These are phyloP conservation scores for Euschistus heros DNA, from an alignment of 1,140 invertebrate species.

Conservation along the genomic window DNA sequence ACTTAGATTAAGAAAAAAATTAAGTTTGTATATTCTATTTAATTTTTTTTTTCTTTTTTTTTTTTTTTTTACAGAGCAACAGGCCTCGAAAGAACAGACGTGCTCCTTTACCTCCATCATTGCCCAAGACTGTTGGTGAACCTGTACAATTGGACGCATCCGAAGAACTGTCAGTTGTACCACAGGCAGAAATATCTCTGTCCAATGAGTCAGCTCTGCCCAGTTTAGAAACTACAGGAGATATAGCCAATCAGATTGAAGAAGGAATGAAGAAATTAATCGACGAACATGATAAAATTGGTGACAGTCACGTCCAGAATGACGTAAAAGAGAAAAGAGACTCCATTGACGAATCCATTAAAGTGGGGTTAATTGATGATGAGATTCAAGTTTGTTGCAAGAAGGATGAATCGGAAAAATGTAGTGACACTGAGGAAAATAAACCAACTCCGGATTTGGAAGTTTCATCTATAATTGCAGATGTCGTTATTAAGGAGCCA, in stretches of 20 bases:
- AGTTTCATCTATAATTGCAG: neutral
- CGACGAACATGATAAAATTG: neutral
- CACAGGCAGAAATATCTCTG: neutral
- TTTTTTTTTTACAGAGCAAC: conserved; percentile 34
- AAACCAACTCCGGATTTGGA: neutral
- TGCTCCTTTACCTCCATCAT: conserved; percentile 43
- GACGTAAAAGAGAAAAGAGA: neutral
- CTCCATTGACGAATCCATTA: neutral
- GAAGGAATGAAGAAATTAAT: conserved; percentile 4
- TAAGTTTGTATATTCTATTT: neutral
- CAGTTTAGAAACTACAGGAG: neutral
- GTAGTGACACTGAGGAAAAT: neutral
- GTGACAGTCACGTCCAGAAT: neutral
- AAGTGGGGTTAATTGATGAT: neutral
- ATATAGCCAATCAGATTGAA: neutral
- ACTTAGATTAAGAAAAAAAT: no score
- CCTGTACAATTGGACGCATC: no score
- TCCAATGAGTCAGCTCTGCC: neutral
- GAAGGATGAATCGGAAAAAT: no score
- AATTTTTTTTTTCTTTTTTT: neutral
- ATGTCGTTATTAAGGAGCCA: neutral
- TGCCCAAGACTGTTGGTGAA: neutral
- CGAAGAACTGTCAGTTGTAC: neutral
- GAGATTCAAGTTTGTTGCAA: neutral
- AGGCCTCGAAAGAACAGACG: conserved; percentile 41